These are phyloP conservation scores for Tanaodytes sp. DNA, from an alignment of 2,888 invertebrate species.

Conservation along the genomic window DNA sequence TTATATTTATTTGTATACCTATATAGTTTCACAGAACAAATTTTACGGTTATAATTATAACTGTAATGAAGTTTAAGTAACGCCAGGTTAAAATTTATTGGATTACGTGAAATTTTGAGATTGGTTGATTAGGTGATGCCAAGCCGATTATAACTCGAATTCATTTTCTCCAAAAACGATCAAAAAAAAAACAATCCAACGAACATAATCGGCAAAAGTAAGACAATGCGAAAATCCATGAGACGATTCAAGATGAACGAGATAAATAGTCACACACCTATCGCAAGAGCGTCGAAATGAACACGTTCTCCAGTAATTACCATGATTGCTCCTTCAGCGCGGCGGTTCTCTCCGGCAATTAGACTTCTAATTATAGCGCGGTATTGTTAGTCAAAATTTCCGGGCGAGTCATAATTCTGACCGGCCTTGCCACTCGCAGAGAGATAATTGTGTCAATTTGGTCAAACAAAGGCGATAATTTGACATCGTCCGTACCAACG, in stretches of 20 bases:
- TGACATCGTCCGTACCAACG: conserved; percentile 21
- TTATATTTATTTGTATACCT: too few relatives aligned
- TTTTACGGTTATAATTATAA: too few relatives aligned
- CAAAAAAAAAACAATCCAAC: too few relatives aligned
- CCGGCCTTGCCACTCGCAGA: conserved; percentile 11
- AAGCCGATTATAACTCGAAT: too few relatives aligned
- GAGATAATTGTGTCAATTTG: conserved; percentile 46
- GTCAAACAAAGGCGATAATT: conserved; percentile 45
- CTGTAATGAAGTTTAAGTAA: too few relatives aligned
- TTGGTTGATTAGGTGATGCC: too few relatives aligned
- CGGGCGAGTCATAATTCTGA: conserved; percentile 37
- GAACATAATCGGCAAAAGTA: not conserved
- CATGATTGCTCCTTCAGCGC: conserved; percentile 63
- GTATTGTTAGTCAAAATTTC: conserved; percentile 55
- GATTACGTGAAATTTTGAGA: too few relatives aligned
- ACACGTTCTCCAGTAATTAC: conserved; percentile 67
- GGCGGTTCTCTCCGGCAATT: conserved; percentile 66
- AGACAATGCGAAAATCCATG: conserved; percentile 4
- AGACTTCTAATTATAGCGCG: conserved; percentile 64
- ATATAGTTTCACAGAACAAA: too few relatives aligned
- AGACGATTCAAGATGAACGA: conserved; percentile 23
- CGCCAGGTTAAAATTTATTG: too few relatives aligned
- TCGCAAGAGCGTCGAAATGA: conserved; percentile 58
- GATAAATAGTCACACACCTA: conserved; percentile 38
- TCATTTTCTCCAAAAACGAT: too few relatives aligned